Evolutionary conservation across 2,113 vertebrate genomes (phyloP).

Genomic region (Ammodytes marinus): DNA sequence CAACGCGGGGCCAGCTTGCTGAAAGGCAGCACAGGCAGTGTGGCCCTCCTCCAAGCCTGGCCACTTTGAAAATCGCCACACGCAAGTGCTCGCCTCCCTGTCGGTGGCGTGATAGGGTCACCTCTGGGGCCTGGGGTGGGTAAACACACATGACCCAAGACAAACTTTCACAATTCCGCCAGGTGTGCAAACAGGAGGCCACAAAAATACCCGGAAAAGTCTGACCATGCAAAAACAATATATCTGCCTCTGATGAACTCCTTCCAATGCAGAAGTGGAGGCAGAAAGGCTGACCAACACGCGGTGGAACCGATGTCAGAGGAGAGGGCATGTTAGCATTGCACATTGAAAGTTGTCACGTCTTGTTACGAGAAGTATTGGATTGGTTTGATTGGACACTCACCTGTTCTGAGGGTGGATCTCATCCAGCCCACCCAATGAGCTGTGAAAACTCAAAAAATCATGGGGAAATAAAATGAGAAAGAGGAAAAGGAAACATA

Average conservation of each 20-base stretch:
- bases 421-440: constrained; percentile 56
- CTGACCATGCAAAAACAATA: constrained; percentile 80
- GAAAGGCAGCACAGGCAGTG: constrained; percentile 75
- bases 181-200: constrained; percentile 82
- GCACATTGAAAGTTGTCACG: constrained; percentile 42
- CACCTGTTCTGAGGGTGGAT: constrained; percentile 63
- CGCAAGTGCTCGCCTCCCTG: constrained; percentile 72
- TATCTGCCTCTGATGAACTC: constrained; percentile 70
- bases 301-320: constrained; percentile 23
- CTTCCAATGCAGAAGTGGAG: constrained; percentile 37
- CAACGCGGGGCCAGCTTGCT: constrained; percentile 78
- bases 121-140: constrained; percentile 78
- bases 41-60: constrained; percentile 77
- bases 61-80: constrained; percentile 81
- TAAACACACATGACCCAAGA: constrained; percentile 85
- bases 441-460: constrained; percentile 38
- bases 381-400: constrained; percentile 53
- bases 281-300: constrained; percentile 22
- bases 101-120: constrained; percentile 79
- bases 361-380: constrained; percentile 6
- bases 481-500: constrained; percentile 45
- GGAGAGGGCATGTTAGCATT: constrained; percentile 24
- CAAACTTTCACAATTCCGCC: constrained; percentile 83
- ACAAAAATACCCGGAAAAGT: constrained; percentile 80
- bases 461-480: constrained; percentile 36